Percentiles rank a stretch among this genome's conserved stretches.
Evolutionary conservation across 2,888 invertebrate genomes (phyloP).

Genomic region (Amiota minor): DNA sequence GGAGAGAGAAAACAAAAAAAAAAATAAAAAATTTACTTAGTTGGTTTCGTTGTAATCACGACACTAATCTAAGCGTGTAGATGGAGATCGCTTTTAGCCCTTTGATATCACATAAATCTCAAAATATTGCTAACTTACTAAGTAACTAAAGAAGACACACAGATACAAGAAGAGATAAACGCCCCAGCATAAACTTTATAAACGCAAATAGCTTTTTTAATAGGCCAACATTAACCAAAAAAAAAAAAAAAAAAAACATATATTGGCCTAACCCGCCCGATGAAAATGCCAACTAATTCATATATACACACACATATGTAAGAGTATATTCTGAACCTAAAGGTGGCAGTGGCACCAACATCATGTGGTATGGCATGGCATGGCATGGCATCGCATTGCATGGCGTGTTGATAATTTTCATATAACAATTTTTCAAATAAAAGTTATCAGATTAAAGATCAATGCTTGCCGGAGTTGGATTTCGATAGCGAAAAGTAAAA

Average conservation of each 20-base stretch:
- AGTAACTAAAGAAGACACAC: background rate
- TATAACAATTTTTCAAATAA: constrained; percentile 34
- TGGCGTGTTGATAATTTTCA: constrained; percentile 28
- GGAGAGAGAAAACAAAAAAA: background rate
- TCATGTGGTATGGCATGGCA: constrained; percentile 6
- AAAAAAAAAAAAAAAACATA: constrained; percentile 2
- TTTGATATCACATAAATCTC: constrained; percentile 29
- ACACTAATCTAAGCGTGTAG: constrained; percentile 19
- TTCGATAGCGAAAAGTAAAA: background rate
- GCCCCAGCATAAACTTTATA: constrained; percentile 17
- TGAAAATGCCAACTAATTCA: background rate
- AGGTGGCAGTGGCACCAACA: background rate
- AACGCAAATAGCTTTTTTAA: constrained; percentile 25
- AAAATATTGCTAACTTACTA: background rate
- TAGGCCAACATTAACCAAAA: constrained; percentile 21
- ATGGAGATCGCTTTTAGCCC: constrained; percentile 30
- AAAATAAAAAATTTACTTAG: background rate
- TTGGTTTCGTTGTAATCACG: background rate
- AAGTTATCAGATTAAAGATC: constrained; percentile 31
- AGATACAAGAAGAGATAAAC: background rate
- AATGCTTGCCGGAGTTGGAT: background rate
- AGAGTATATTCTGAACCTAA: background rate
- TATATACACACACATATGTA: constrained; percentile 1
- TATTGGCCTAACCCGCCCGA: background rate
- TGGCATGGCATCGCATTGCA: background rate